A percentile compares a stretch with the other conserved stretches of the same genome.
Conservation (phyloP, 2,888 invertebrate genomes). For the Helicoverpa assulta region DNA sequence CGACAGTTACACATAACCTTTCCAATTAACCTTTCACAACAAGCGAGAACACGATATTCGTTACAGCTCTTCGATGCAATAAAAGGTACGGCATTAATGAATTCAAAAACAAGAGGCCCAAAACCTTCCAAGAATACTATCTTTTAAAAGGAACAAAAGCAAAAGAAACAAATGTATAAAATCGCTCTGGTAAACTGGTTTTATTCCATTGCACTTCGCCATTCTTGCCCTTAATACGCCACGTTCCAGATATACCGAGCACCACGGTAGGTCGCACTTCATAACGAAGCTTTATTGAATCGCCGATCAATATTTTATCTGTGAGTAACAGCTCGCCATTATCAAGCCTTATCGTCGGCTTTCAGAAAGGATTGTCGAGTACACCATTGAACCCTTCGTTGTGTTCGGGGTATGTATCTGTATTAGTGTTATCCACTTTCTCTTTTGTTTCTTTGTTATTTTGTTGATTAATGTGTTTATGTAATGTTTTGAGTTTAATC, state of each 20-base stretch:
- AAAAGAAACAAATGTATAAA: conserved; percentile 41
- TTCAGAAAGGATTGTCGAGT: conserved; percentile 67
- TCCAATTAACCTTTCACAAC: conserved; percentile 41
- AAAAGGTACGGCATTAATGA: conserved; percentile 21
- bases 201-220: conserved; percentile 48
- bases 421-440: conserved; percentile 31
- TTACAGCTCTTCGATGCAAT: conserved; percentile 4
- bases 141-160: conserved; percentile 10
- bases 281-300: conserved; percentile 75
- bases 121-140: conserved; percentile 12
- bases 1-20: conserved; percentile 32
- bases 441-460: conserved; percentile 38
- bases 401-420: conserved; percentile 43
- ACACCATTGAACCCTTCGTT: conserved; percentile 55
- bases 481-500: conserved; percentile 8
- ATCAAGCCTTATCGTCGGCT: conserved; percentile 67
- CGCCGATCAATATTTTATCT: conserved; percentile 77
- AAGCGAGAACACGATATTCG: conserved; percentile 21
- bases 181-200: conserved; percentile 46
- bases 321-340: conserved; percentile 57
- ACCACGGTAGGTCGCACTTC: conserved; percentile 63
- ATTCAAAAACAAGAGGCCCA: conserved; percentile 7
- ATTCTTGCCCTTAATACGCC: conserved; percentile 75
- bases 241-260: conserved; percentile 68
- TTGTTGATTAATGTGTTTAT: conserved; percentile 29